Evolutionary conservation across 2,113 vertebrate genomes (phyloP), one percentile per base, ranked within the genome.

Genomic region (Otus sunia): DNA sequence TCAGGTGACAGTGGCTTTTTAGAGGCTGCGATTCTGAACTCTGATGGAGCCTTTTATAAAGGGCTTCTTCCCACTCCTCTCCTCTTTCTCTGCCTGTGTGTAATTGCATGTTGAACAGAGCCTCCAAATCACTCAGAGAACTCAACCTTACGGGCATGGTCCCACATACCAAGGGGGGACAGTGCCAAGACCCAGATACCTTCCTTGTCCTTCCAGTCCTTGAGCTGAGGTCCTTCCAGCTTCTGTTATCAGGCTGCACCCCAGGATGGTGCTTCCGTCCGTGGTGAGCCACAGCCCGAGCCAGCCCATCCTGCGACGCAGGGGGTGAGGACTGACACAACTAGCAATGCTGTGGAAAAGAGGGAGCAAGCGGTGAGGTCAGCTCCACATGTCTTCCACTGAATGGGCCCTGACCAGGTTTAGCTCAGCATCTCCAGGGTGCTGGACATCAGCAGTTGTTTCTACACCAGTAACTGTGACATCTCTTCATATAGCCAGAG

Each of bases 281-380:
- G 3, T 0, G 3, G 34, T 15, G 32, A 86, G 19, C 47, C 2
- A 1, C 49, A 78, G 27, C 15, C 36, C 1, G 0, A 58, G 43
- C 27, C 1, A 0, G 41, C 62, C 62, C 52, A 6, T 13, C 1
- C 22, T 0, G 1, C 63, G 36, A 30, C 37, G 59, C 59, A 10
- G 27, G 10, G 5, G 1, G 2, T 2, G 10, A 72, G 45, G 36
- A 50, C 32, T 2, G 1, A 26, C 6, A 36, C 0, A 1, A 39
- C 19, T 4, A 50, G 36, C 29, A n/a, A 6, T 8, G 17, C 55
- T n/a, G 14, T 11, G 37, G 68, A 15, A 15, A 55, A 49, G 34
- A 60, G 6, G n/a, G 21, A 34, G 22, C 37, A n/a, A 49, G 66
- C 1, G 2, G 34, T 9, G 30, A 93, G 59, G 19, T 60, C n/a